Evolutionary conservation across 2,797 vertebrate species (phyloP).

Genomic region (Argya squamiceps): DNA sequence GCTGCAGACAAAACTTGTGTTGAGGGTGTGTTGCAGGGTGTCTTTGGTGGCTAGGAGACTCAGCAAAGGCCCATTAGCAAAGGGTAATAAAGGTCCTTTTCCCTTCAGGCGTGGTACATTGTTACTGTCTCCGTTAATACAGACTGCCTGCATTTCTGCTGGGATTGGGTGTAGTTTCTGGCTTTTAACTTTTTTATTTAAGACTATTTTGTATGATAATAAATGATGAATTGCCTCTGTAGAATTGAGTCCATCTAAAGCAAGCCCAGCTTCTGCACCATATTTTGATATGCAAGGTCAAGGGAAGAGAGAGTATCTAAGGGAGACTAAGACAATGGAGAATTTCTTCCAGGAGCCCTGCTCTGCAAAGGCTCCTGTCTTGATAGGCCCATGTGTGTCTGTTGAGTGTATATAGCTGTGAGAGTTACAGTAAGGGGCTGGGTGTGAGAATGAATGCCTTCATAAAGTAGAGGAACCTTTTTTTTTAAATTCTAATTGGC

Average conservation of each 20-base stretch:
- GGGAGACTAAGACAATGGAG: background rate
- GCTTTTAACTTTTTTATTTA: background rate
- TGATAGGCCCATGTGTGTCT: background rate
- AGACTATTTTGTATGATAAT: background rate
- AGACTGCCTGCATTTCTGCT: background rate
- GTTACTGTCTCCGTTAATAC: background rate
- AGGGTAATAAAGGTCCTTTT: background rate
- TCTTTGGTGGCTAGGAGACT: background rate
- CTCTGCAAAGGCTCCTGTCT: background rate
- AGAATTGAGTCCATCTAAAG: background rate
- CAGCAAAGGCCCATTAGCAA: background rate
- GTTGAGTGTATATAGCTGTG: background rate
- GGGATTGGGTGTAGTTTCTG: background rate
- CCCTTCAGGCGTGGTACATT: background rate
- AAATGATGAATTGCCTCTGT: background rate
- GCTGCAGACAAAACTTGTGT: background rate
- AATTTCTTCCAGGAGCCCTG: background rate
- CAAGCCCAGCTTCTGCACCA: background rate
- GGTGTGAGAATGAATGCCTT: background rate
- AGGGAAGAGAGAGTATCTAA: background rate
- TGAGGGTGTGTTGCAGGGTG: background rate
- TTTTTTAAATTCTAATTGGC: background rate
- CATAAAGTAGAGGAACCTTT: background rate
- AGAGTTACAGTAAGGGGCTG: background rate
- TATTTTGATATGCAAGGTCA: background rate